phyloP scores from a whole-genome alignment of 2,797 vertebrate genomes.

The Xenopus petersii region DNA sequence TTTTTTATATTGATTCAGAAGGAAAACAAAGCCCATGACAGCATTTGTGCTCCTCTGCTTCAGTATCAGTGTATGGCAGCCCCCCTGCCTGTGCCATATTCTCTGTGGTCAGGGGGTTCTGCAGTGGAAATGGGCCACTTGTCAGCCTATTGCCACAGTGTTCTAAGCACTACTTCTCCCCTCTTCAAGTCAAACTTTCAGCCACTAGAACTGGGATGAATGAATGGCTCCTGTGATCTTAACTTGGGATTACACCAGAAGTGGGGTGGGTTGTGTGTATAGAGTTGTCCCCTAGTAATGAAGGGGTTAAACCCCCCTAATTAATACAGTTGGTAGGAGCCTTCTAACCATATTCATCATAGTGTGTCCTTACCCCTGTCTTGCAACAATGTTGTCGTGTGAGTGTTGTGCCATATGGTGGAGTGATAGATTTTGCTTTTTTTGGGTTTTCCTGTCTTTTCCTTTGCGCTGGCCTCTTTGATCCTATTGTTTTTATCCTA shows the following conservation, averaged over 20 bases:
- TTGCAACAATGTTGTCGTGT: conserved; percentile 63
- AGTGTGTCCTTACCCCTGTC: not conserved
- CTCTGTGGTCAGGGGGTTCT: not conserved
- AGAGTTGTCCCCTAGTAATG: not conserved
- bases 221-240: conserved; percentile 51
- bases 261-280: too few species aligned
- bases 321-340: not conserved
- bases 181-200: conserved; percentile 64
- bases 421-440: conserved; percentile 56
- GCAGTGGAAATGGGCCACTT: too few species aligned
- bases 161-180: conserved; percentile 44
- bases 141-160: conserved; percentile 1
- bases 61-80: too few species aligned
- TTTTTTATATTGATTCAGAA: conserved; percentile 26
- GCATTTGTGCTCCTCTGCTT: too few species aligned
- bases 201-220: conserved; percentile 43
- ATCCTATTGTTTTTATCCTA: conserved; percentile 65
- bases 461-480: conserved; percentile 58
- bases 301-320: not conserved
- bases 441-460: conserved; percentile 53
- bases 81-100: too few species aligned
- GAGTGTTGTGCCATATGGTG: conserved; percentile 72
- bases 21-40: not conserved
- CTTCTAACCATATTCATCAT: not conserved
- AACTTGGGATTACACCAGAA: too few species aligned